Evolutionary conservation across 1,140 invertebrate genomes (phyloP), one percentile per base, ranked within the genome.

Genomic region (Parapsyche elsis): DNA sequence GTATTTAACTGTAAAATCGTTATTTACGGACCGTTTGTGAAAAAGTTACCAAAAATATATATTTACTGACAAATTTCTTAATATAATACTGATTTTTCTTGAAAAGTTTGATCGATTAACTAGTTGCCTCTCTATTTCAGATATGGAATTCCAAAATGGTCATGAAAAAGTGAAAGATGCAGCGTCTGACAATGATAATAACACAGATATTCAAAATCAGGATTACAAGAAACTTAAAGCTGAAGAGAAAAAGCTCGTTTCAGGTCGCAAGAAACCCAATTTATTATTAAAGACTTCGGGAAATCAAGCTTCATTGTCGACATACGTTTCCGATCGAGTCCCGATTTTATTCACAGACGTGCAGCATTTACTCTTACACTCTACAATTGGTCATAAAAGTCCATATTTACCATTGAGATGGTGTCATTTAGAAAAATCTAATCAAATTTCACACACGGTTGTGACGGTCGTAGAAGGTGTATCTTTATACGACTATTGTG

Each of bases 321-420:
- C 87, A 26, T 85, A 89, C 38, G 82, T 86, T 30, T 85, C 91
- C 71, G 87, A 91, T 67, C 89, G 94, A 81, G 91, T 94, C 64
- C 95, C 96, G 9, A 88, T 98, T 81, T 93, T 95, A 85, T 88
- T 96, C 0, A 92, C 92, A 53, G 96, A 97, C 86, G 86, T 97
- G 76, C 95, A 97, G 86, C 92, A 96, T 88, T 88, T 97, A 70
- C 84, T 97, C 4, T 87, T 97, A 84, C 93, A 93, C 86, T 93
- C 94, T 0, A 86, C 96, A 76, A 88, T 95, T 67, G 94, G 93
- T 5, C 91, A 93, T 83, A 87, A 92, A 45, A 92, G 94, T 61
- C 92, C 93, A 21, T 93, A 93, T 78, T 85, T 88, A 59, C 91
- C 93, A 16, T 88, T 91, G 24, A 90, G 95, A 82, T 98, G 96